Evolutionary conservation across 2,113 vertebrate genomes (phyloP), one percentile per base, ranked within the genome.

Genomic region (Ictalurus punctatus): DNA sequence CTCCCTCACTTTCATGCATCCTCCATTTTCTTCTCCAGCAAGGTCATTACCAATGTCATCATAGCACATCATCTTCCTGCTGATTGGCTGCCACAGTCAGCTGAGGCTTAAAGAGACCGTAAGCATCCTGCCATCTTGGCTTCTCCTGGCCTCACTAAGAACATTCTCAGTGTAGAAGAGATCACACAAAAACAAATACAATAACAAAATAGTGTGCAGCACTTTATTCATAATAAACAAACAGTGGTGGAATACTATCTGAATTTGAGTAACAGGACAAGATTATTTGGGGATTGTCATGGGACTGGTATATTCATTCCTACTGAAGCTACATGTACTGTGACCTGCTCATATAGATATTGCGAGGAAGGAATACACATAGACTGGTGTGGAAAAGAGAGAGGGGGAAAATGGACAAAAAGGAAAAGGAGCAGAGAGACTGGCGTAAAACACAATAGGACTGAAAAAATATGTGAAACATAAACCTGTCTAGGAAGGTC

Each of bases 41-140:
- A 95, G 94, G 95, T 95, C 93, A 65, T 80, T 13, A 59, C 88
- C 95, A 95, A 95, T 93, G 95, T 95, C 93, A 44, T 88, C 83
- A 83, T 73, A 65, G 40, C 92, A 87, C 81, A 59, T 81, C 92
- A 84, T 73, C 91, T 83, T 84, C 58, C 61, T 25, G 37, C 78
- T 90, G 90, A 94, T 95, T 94, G 94, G 95, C 89, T 87, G 89
- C 61, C 5, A 54, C 21, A 76, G 69, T 63, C 34, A 54, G 90
- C 86, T 83, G 30, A 80, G 82, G 67, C 90, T 95, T 95, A 95
- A 96, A 95, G 95, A 91, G 91, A 92, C 93, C 93, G 92, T 54
- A 37, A 27, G 37, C 54, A 44, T 69, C 61, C 52, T 85, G 85
- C 90, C 86, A 90, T 94, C 73, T 93, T 88, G 21, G 48, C 63